Percentiles rank a stretch among this genome's conserved stretches.
phyloP scores from a whole-genome alignment of 2,797 vertebrate genomes.

The Rousettus madagascariensis region DNA sequence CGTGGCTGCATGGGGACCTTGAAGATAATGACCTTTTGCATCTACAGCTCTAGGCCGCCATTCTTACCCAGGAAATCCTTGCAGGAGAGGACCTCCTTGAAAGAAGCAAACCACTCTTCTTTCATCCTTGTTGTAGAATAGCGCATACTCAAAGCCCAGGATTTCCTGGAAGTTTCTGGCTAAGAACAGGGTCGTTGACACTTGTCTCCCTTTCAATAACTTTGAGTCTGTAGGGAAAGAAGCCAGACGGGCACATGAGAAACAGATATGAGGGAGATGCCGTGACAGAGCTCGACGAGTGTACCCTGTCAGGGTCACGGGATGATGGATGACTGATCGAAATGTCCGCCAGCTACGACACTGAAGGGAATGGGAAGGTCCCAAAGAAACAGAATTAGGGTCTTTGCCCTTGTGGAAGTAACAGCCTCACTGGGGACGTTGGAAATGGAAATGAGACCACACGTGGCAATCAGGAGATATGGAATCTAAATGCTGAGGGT shows the following conservation, averaged over 20 bases:
- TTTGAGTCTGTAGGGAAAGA: neutral
- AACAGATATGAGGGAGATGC: neutral
- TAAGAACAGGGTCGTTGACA: conserved; percentile 82
- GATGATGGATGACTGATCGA: neutral
- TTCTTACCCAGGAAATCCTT: conserved; percentile 89
- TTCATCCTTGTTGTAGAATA: conserved; percentile 86
- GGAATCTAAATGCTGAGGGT: neutral
- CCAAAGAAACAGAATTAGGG: neutral
- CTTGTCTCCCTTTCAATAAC: neutral
- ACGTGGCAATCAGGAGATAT: neutral
- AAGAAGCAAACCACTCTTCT: conserved; percentile 85
- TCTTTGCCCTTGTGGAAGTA: neutral
- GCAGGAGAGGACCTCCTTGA: conserved; percentile 89
- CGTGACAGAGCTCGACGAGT: neutral
- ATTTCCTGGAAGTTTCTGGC: conserved; percentile 85
- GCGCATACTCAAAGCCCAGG: conserved; percentile 89
- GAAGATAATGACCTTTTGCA: neutral
- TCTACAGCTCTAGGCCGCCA: neutral
- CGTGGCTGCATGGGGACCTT: neutral
- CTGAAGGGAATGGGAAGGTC: neutral
- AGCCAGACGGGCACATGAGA: neutral
- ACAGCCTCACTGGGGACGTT: neutral
- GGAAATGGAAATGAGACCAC: neutral
- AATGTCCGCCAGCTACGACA: neutral
- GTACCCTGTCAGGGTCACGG: neutral